phyloP scores from a whole-genome alignment of 2,113 vertebrate genomes.

The Nematolebias whitei region DNA sequence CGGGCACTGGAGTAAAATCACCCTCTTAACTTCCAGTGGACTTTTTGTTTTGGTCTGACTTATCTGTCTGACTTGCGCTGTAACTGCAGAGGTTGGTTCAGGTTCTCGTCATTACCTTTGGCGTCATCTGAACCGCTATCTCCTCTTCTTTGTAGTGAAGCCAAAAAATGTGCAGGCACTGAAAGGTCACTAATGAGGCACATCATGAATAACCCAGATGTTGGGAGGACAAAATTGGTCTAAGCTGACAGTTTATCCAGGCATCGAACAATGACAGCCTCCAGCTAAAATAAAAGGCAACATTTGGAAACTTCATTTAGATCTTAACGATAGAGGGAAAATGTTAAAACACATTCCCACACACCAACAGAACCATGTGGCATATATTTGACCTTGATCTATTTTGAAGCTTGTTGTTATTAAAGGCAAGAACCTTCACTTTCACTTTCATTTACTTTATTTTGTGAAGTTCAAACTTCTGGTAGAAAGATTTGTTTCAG shows the following conservation, averaged over 20 bases:
- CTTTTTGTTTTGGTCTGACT: constrained; percentile 54
- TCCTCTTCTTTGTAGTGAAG: constrained; percentile 72
- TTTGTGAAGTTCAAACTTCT: too few species aligned
- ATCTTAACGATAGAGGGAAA: constrained; percentile 67
- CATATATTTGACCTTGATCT: constrained; percentile 29
- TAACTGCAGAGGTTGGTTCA: constrained; percentile 45
- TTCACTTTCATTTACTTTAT: neutral
- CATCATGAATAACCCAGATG: constrained; percentile 69
- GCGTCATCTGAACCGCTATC: constrained; percentile 74
- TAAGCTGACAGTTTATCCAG: constrained; percentile 74
- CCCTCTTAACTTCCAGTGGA: constrained; percentile 32
- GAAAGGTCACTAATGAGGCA: constrained; percentile 73
- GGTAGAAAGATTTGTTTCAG: too few species aligned
- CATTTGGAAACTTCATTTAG: constrained; percentile 66
- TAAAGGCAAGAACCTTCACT: constrained; percentile 14
- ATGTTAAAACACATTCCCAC: constrained; percentile 56
- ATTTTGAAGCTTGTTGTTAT: neutral
- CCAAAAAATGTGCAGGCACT: constrained; percentile 76
- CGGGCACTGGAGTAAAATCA: constrained; percentile 37
- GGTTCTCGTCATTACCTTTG: constrained; percentile 74
- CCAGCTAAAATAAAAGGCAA: constrained; percentile 64
- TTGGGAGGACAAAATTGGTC: constrained; percentile 70
- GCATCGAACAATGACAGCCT: constrained; percentile 71
- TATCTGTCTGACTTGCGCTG: constrained; percentile 50
- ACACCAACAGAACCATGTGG: constrained; percentile 49